Base-by-base conservation (phyloP, 2,113 vertebrate species). In the Melanerpes aurifrons region DNA sequence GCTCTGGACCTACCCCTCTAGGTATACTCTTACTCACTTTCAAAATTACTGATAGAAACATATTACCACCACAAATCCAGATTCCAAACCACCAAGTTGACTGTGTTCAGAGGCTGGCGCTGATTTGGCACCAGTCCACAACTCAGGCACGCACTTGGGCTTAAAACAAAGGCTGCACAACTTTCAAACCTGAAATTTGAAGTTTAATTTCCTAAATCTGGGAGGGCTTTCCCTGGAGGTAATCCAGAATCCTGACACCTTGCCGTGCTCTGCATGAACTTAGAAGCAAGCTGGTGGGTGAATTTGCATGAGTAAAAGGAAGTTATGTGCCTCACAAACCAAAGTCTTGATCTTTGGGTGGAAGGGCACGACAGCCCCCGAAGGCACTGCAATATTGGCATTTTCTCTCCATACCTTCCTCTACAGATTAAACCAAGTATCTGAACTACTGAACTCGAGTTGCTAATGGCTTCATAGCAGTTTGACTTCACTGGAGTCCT, bases 241-340 rank as follows among this genome's bases (percentile, higher is more conserved):
- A 62, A 19, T 29, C 19, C 0, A 0, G 14, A 48, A 75, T 20
- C 37, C 66, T 20, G 25, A 22, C 1, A 1, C 66, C 64, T 72
- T 12, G 35, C 89, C 64, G 45, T 20, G 76, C 91, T 62, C 73
- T 1, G 0, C 17, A 9, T 13, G 48, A 90, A 75, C 62, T 59
- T 71, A 61, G 88, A 50, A 91, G 81, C 4, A 62, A 78, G 25
- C 21, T 32, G 18, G 50, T 58, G 54, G 40, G 43, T 50, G n/a
- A 4, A 90, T 88, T n/a, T 87, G 61, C 74, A 68, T 24, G 43
- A 80, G 47, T 9, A 6, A 24, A 66, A 56, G 48, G 7, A 22
- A 80, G 31, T 47, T 64, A 7, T 37, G 26, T 37, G 62, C 47
- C 66, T 81, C 69, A 63, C 56, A 90, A 54, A 7, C 35, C 29